Base-by-base conservation (phyloP, 2,888 invertebrate species). In the Drosophila anomalipes region DNA sequence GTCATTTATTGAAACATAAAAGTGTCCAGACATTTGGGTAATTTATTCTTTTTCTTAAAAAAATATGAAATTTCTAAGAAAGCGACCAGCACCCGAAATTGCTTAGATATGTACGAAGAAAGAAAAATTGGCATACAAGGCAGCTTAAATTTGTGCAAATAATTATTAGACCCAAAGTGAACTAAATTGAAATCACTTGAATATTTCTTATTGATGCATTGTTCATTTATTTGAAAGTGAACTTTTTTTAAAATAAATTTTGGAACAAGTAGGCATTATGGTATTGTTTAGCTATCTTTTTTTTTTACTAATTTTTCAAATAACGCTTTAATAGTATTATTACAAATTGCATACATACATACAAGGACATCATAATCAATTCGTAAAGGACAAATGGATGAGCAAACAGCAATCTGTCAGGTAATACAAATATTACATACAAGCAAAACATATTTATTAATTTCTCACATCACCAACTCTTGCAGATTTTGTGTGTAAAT, bases 381-480 rank as follows among this genome's bases (percentile, higher is more conserved):
- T 33, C 33, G 12, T 33, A 39, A 65, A 61, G 73, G 79, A 63
- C 68, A 68, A 77, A 69, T 62, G 60, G 56, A 44, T 12, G 58
- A 33, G 56, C 67, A 68, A 79, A 70, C 62, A 66, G 67, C 68
- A 74, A 77, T 83, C 79, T 71, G 33, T 33, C 33, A 33, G 68
- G 51, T 52, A 57, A 66, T 68, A 70, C 49, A 61, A 58, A 64
- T 70, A 58, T 62, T 65, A 77, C 39, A 61, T 70, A 60, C 65
- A 77, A 68, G 69, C 49, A 71, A 79, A 74, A 81, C 87, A 81
- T 75, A 85, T 85, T 85, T 83, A 87, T 83, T 85, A 83, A 87
- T 85, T 87, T 77, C 83, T 74, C 84, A 83, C 73, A 76, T 79
- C 73, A 81, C 68, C 63, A 53, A 63, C 72, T 51, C 28, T 28